A percentile compares a stretch with the other conserved stretches of the same genome.
These are phyloP conservation scores for Ispidina picta DNA, from an alignment of 2,797 vertebrate species.

Conservation along the genomic window DNA sequence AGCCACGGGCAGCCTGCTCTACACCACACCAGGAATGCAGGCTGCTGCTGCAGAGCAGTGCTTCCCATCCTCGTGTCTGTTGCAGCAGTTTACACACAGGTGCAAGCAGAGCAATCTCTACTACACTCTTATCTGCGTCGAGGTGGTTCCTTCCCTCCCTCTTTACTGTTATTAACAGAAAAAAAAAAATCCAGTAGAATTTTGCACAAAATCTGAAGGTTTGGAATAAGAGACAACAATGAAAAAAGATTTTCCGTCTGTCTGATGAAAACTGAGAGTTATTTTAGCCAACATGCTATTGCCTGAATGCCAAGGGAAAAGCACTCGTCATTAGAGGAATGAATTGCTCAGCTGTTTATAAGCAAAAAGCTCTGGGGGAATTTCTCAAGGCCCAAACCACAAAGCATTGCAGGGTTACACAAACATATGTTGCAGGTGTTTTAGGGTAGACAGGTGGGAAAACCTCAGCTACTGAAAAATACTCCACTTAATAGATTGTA, in stretches of 20 bases:
- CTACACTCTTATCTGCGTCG: background rate
- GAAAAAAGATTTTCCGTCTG: slow-evolving; percentile 54
- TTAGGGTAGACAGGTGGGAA: slow-evolving; percentile 83
- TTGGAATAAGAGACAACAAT: slow-evolving; percentile 70
- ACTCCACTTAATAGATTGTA: slow-evolving; percentile 76
- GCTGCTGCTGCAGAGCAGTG: background rate
- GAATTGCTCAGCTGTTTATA: slow-evolving; percentile 82
- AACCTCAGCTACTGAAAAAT: slow-evolving; percentile 74
- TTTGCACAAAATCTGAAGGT: slow-evolving; percentile 64
- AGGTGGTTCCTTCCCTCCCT: background rate
- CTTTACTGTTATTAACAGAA: background rate
- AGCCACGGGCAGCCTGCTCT: background rate
- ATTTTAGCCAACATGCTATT: slow-evolving; percentile 75
- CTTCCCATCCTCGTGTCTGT: too few species aligned
- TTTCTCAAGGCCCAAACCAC: slow-evolving; percentile 80
- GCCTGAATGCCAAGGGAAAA: slow-evolving; percentile 74
- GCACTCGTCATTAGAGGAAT: slow-evolving; percentile 79
- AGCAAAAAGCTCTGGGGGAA: slow-evolving; percentile 80
- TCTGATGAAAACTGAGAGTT: slow-evolving; percentile 75
- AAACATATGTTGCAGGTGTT: slow-evolving; percentile 83
- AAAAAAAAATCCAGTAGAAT: background rate
- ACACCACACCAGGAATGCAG: background rate
- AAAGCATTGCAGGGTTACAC: slow-evolving; percentile 79
- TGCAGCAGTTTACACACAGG: background rate
- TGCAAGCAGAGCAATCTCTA: slow-evolving; percentile 24